A percentile compares a stretch with the other conserved stretches of the same genome.
Evolutionary conservation across 2,113 vertebrate genomes (phyloP).

Genomic region (Gorilla gorilla): DNA sequence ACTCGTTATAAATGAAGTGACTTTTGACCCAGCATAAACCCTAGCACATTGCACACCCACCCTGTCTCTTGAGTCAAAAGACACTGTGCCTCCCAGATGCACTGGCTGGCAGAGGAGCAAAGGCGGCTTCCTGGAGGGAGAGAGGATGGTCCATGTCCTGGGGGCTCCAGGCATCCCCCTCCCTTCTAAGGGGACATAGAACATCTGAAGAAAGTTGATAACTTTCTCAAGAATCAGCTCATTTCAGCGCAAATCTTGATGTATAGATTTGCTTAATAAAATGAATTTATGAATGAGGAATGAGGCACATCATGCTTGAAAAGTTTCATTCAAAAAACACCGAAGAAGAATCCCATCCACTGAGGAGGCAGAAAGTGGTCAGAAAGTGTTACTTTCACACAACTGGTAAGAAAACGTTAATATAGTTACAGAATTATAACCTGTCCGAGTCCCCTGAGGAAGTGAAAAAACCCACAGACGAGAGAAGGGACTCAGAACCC

Average conservation of each 20-base stretch:
- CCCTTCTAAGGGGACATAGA: too few relatives aligned
- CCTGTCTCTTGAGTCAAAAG: neutral
- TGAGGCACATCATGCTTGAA: neutral
- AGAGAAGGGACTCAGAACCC: fast-evolving
- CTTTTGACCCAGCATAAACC: neutral
- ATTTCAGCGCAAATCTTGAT: too few relatives aligned
- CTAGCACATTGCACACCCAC: fast-evolving
- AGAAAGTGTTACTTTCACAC: fast-evolving
- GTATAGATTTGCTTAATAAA: neutral
- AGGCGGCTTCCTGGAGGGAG: fast-evolving
- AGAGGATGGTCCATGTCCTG: fast-evolving
- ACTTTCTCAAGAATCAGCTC: neutral
- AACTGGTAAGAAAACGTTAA: fast-evolving
- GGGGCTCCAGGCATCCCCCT: neutral
- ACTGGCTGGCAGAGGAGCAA: fast-evolving
- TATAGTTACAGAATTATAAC: neutral
- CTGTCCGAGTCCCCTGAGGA: neutral
- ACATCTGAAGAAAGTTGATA: fast-evolving
- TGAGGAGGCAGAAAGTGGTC: fast-evolving
- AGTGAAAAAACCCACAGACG: neutral
- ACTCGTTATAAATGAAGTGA: neutral
- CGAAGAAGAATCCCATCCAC: too few relatives aligned
- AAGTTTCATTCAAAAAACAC: neutral
- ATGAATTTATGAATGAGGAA: neutral
- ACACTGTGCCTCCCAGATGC: fast-evolving